Evolutionary conservation across 2,888 invertebrate genomes (phyloP).

Genomic region (Physocephala rufipes): DNA sequence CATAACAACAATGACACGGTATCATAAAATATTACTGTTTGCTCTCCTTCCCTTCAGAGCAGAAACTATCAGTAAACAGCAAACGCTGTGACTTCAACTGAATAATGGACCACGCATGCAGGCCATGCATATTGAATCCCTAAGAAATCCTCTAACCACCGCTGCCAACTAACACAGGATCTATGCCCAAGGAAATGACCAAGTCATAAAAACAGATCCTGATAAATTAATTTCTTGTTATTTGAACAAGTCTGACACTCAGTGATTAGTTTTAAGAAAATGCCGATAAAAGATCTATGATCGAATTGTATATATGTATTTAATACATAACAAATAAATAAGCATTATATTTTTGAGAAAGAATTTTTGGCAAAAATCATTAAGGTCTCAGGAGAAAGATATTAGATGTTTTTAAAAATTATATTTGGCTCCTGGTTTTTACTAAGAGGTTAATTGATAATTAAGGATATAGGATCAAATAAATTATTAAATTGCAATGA

Average conservation of each 20-base stretch:
- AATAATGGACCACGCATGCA: slow-evolving; percentile 25
- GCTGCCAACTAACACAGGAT: neutral
- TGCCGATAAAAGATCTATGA: too few species aligned
- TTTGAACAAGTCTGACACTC: neutral
- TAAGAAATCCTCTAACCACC: neutral
- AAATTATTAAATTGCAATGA: too few species aligned
- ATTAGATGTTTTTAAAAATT: too few species aligned
- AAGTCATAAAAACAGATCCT: slow-evolving; percentile 4
- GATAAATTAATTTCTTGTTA: neutral
- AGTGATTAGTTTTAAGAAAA: too few species aligned
- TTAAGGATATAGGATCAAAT: too few species aligned
- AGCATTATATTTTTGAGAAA: neutral
- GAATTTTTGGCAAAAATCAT: too few species aligned
- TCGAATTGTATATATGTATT: slow-evolving; percentile 5
- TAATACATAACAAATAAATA: slow-evolving; percentile 6
- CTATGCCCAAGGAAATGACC: slow-evolving; percentile 12
- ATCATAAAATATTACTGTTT: neutral
- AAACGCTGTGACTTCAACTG: slow-evolving; percentile 4
- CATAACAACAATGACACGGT: too few species aligned
- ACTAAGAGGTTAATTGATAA: too few species aligned
- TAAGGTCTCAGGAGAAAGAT: too few species aligned
- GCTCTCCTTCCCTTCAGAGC: neutral
- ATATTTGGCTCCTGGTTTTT: too few species aligned
- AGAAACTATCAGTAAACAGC: neutral
- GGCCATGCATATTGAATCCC: slow-evolving; percentile 16